Base-by-base conservation (phyloP, 2,797 vertebrate genomes). In the Pangasius macronema region DNA sequence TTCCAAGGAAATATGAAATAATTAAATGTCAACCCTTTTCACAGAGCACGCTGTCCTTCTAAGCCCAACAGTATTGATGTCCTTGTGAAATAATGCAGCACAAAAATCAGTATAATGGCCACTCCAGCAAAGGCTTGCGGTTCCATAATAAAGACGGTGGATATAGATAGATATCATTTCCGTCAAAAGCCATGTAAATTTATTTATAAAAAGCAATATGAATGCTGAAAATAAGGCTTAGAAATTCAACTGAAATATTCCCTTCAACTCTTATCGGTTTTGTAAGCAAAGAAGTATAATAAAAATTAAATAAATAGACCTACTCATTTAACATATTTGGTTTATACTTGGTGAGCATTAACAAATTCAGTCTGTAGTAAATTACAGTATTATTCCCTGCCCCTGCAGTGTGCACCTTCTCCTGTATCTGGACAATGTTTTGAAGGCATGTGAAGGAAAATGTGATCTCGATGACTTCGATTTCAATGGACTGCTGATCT, bases 1-100 rank as follows among this genome's bases (percentile, higher is more conserved):
- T 82, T 86, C 1, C 63, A 68, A 36, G 68, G 59, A 89, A 89
- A 89, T 87, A 82, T 70, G 61, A 87, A 89, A 89, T n/a, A 85
- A 51, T 84, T 84, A 73, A 86, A 89, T 87, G 87, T 76, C 8
- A 80, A 67, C 33, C 63, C 59, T 84, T 46, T 75, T 85, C 81
- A 65, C 20, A n/a, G 51, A 1, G 20, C 53, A 79, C 59, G 36
- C 46, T 51, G 84, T 79, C 85, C 82, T 72, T 83, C 72, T 42
- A 49, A 70, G 42, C 59, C 80, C 57, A 61, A 83, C 85, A 85
- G 85, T 63, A 85, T 36, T 65, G 77, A 86, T 70, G 85, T 75
- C 72, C 63, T 73, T 72, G 42, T 81, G 84, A 82, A 86, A 91
- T 59, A 84, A 82, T 46, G 61, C 46, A 55, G 33, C 59, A 83